Conservation (phyloP, 2,888 invertebrate genomes). For the Lottia gigantea region DNA sequence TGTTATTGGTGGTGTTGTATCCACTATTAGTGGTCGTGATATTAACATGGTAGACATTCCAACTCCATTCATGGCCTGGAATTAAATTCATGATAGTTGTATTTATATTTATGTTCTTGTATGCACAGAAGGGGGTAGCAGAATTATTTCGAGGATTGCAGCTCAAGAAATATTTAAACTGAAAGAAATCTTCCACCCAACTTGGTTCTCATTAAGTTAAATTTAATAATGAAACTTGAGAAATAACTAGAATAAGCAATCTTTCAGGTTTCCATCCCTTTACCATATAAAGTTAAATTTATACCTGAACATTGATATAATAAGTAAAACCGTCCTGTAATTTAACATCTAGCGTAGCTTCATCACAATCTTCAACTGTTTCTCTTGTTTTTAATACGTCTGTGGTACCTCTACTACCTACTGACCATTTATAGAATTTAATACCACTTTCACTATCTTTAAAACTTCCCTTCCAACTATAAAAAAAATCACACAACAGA, state of each 20-base stretch:
- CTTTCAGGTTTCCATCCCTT: no score
- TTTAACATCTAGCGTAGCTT: conserved; percentile 1
- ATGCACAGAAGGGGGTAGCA: no score
- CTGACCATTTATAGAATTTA: conserved; percentile 17
- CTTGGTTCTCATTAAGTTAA: no score
- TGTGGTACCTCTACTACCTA: conserved; percentile 25
- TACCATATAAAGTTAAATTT: no score
- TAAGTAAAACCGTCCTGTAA: conserved; percentile 28
- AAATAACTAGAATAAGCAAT: no score
- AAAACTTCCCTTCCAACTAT: conserved; percentile 28
- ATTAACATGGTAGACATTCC: conserved; percentile 12
- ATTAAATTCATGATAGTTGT: not conserved
- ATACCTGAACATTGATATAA: conserved; percentile 29
- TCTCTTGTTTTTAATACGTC: conserved; percentile 19
- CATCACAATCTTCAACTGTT: conserved; percentile 11
- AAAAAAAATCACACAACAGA: not conserved
- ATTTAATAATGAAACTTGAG: no score
- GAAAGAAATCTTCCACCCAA: no score
- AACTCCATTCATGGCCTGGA: conserved; percentile 19
- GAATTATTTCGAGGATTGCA: no score
- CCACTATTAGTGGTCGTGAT: conserved; percentile 17
- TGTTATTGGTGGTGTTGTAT: conserved; percentile 17
- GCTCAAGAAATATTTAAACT: no score
- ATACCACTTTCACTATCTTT: conserved; percentile 28
- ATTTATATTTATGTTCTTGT: no score